These are phyloP conservation scores for Gallinago paraguaiae DNA, from an alignment of 2,113 vertebrate genomes.

Conservation along the genomic window DNA sequence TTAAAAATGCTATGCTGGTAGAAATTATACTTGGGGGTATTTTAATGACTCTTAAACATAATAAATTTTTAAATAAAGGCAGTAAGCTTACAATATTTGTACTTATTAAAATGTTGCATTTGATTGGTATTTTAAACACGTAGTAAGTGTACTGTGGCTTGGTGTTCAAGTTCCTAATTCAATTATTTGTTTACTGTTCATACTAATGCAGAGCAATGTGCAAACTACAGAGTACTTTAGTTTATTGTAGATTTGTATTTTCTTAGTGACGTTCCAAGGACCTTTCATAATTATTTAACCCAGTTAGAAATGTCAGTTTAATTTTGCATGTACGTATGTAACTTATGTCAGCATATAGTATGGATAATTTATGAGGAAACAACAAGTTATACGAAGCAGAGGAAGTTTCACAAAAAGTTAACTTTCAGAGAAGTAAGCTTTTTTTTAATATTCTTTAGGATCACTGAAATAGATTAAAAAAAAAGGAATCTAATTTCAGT, in stretches of 20 bases:
- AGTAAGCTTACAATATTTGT: background rate
- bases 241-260: slow-evolving; percentile 19
- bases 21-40: background rate
- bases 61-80: background rate
- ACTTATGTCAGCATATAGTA: slow-evolving; percentile 2
- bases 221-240: background rate
- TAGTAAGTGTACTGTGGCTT: background rate
- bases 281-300: slow-evolving; percentile 1
- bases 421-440: background rate
- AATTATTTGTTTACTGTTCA: background rate
- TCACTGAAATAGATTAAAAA: background rate
- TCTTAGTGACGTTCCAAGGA: background rate
- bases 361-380: background rate
- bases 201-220: background rate
- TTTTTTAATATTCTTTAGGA: background rate
- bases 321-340: background rate
- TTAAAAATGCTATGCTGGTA: background rate
- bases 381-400: background rate
- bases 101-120: background rate
- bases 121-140: background rate
- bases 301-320: background rate
- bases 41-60: background rate
- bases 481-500: background rate
- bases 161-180: background rate
- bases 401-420: background rate